Base-by-base conservation (phyloP, 1,140 invertebrate genomes). In the Limonius californicus region DNA sequence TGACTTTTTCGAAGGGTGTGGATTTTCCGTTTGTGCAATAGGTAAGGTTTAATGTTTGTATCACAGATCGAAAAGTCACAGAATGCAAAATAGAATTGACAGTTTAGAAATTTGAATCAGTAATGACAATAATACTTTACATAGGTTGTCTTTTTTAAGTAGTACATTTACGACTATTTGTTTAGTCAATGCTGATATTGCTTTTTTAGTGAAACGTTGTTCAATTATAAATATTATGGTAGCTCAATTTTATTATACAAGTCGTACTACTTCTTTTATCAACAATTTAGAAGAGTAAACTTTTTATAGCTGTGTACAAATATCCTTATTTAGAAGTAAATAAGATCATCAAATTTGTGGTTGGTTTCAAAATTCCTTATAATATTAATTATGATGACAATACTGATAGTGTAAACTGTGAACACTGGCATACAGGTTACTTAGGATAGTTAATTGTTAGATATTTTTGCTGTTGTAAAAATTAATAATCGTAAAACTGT, bases 361-460 rank as follows among this genome's bases (percentile, higher is more conserved):
- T 39, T 39, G n/a, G n/a, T 39, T 39, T 39, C 2, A 39, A 39
- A 39, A 14, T 2, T 12, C 2, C 7, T 39, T 39, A 39, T 11
- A 11, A 27, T 27, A 4, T 4, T 50, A 50, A 62, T 67, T 64
- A 67, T 61, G 61, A 62, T 60, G 68, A 69, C 68, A 69, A 69
- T 69, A 68, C 64, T 63, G 56, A 62, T 67, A 67, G 66, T 69
- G 62, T 50, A 67, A 67, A 63, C 59, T 68, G 64, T 66, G 62
- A 64, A 68, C 66, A 67, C 54, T 63, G 60, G 56, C 57, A 68
- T 68, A 68, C 62, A 66, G 62, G 64, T 66, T 65, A 54, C 42
- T 55, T 67, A 59, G 63, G 42, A 53, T 66, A 66, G 62, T 68
- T 47, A 42, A 50, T 19, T 50, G 45, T 50, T 50, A 50, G 45